Percentiles rank a stretch among this genome's conserved stretches.
Evolutionary conservation across 92 coral and sea anemone genomes (phyloP).

Genomic region (Phenganax stokvisi): DNA sequence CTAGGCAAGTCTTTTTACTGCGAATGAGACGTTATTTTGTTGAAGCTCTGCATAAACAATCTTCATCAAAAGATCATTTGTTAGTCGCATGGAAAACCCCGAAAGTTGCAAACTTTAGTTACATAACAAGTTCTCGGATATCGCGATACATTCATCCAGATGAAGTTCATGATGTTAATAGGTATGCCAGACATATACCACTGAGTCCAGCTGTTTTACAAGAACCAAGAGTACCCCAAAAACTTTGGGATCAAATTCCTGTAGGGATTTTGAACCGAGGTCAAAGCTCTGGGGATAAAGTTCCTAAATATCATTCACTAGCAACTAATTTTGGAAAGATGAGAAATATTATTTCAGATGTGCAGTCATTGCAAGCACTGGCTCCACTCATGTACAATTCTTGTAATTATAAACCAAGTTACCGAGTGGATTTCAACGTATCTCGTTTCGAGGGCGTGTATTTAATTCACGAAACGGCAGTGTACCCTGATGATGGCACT

Average conservation of each 20-base stretch:
- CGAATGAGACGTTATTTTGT: constrained; percentile 73
- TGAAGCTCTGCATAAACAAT: constrained; percentile 93
- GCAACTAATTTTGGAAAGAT: too few species aligned
- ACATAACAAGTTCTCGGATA: constrained; percentile 68
- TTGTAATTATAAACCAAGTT: constrained; percentile 79
- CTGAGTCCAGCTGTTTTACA: constrained; percentile 64
- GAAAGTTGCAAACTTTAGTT: constrained; percentile 59
- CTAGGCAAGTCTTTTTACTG: constrained; percentile 57
- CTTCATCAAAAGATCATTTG: constrained; percentile 58
- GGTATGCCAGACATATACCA: constrained; percentile 69
- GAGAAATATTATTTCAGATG: neutral
- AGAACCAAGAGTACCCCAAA: constrained; percentile 42
- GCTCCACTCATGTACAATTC: constrained; percentile 39
- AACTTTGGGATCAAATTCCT: constrained; percentile 38
- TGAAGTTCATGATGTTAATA: constrained; percentile 62
- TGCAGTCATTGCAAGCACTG: neutral
- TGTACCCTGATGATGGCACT: constrained; percentile 77
- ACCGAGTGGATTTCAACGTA: constrained; percentile 68
- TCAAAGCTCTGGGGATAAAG: neutral
- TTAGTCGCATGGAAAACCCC: constrained; percentile 95
- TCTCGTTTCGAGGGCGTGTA: constrained; percentile 83
- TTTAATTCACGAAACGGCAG: constrained; percentile 82
- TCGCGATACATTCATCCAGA: constrained; percentile 67
- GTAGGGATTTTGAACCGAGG: neutral
- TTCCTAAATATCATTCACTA: too few species aligned